Conservation (phyloP, 2,797 vertebrate species). For the Clarias pachynema region DNA sequence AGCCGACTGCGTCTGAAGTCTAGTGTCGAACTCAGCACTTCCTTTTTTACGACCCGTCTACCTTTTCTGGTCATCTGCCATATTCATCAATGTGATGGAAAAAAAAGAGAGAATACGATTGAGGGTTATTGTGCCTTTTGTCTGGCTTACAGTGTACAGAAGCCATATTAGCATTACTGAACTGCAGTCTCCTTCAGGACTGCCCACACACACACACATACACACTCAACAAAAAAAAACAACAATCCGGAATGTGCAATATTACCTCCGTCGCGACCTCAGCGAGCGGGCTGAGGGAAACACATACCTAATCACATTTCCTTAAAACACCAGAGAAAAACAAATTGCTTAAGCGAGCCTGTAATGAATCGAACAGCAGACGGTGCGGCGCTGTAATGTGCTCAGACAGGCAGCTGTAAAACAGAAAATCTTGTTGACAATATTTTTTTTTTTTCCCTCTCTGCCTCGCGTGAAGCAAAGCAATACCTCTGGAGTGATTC, state of each 20-base stretch:
- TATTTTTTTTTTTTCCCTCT: conserved; percentile 39
- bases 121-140: not conserved
- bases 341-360: conserved; percentile 58
- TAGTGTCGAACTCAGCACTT: conserved; percentile 39
- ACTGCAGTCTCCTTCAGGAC: conserved; percentile 24
- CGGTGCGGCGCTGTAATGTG: conserved; percentile 40
- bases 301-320: conserved; percentile 57
- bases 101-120: not conserved
- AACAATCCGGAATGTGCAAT: conserved; percentile 44
- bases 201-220: conserved; percentile 17
- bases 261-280: conserved; percentile 35
- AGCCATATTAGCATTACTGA: not conserved
- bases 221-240: not conserved
- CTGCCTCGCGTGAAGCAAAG: conserved; percentile 48
- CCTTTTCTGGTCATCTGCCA: conserved; percentile 5
- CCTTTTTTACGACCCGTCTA: conserved; percentile 32
- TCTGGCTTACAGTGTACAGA: not conserved
- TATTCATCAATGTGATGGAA: conserved; percentile 8
- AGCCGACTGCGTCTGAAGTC: conserved; percentile 36
- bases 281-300: conserved; percentile 27
- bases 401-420: conserved; percentile 52
- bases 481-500: conserved; percentile 50
- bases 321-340: conserved; percentile 57
- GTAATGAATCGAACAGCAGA: conserved; percentile 60
- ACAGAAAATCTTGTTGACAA: conserved; percentile 54